Evolutionary conservation across 1,140 invertebrate genomes (phyloP).

Genomic region (Arctopsyche grandis): DNA sequence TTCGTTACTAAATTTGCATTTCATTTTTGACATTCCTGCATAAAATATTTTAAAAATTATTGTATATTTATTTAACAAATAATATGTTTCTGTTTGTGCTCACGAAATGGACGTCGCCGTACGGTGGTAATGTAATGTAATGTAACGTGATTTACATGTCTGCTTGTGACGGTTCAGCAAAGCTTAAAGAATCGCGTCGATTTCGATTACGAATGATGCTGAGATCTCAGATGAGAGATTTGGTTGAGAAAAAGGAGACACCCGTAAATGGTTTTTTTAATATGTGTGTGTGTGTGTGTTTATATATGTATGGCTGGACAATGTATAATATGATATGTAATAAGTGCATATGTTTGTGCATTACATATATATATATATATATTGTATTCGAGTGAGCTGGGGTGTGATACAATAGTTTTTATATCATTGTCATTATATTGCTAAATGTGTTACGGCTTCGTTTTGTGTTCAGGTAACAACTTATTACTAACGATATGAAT

Average conservation of each 20-base stretch:
- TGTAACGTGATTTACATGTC: no score
- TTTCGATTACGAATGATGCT: conserved; percentile 53
- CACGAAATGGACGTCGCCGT: not conserved
- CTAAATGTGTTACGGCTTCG: conserved; percentile 38
- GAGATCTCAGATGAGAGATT: conserved; percentile 29
- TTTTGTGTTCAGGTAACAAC: conserved; percentile 39
- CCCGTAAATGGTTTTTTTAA: not conserved
- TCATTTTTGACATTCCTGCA: conserved; percentile 4
- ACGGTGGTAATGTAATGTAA: conserved; percentile 3
- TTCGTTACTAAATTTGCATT: no score
- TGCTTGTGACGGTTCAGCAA: conserved; percentile 38
- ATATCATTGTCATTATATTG: conserved; percentile 32
- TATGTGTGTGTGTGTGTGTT: not conserved
- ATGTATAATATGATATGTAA: not conserved
- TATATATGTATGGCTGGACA: not conserved
- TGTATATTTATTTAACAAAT: not conserved
- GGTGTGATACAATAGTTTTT: no score
- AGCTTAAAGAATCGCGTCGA: conserved; percentile 53
- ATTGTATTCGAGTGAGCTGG: not conserved
- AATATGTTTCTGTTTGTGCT: conserved; percentile 8
- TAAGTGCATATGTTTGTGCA: not conserved
- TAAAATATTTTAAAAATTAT: conserved; percentile 22
- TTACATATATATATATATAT: conserved; percentile 1
- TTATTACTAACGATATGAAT: not conserved
- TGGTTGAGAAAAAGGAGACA: conserved; percentile 10